These are phyloP conservation scores for Hirtodrosophila histrioides DNA, from an alignment of 2,888 invertebrate genomes.

Conservation along the genomic window DNA sequence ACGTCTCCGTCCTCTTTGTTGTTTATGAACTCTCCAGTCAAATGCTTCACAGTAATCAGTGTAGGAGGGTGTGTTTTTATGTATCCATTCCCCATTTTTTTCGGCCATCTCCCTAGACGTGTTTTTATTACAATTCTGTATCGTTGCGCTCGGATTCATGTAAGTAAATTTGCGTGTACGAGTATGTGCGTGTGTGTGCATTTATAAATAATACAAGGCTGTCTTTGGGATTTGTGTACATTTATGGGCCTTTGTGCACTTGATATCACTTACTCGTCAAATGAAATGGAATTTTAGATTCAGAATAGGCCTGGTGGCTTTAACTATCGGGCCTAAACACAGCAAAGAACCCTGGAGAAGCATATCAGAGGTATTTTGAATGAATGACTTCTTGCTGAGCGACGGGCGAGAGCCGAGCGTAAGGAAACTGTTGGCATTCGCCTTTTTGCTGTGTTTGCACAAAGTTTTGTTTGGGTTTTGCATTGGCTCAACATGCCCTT, in stretches of 20 bases:
- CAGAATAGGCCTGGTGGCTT: background rate
- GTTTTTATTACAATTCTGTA: constrained; percentile 69
- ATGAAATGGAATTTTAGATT: constrained; percentile 17
- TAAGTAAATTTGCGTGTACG: constrained; percentile 27
- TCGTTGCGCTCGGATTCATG: constrained; percentile 45
- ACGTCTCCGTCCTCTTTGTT: constrained; percentile 18
- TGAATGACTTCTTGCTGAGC: constrained; percentile 33
- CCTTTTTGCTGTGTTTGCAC: constrained; percentile 70
- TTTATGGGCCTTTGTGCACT: constrained; percentile 36
- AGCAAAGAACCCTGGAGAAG: background rate
- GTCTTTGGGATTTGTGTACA: constrained; percentile 40
- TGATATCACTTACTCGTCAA: constrained; percentile 57
- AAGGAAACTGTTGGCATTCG: constrained; percentile 11
- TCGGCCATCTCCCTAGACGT: constrained; percentile 28
- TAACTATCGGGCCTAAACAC: background rate
- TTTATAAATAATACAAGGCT: constrained; percentile 22
- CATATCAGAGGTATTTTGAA: constrained; percentile 6
- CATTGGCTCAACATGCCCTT: constrained; percentile 31
- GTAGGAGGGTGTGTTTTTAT: constrained; percentile 53
- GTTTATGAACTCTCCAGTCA: constrained; percentile 58
- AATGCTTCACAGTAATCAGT: constrained; percentile 61
- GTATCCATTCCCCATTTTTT: constrained; percentile 2
- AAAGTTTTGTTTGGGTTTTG: constrained; percentile 42
- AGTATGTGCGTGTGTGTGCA: constrained; percentile 2
- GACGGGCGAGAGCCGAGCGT: background rate